phyloP scores from a whole-genome alignment of 2,888 invertebrate genomes.

The Alviniconcha strummeri region DNA sequence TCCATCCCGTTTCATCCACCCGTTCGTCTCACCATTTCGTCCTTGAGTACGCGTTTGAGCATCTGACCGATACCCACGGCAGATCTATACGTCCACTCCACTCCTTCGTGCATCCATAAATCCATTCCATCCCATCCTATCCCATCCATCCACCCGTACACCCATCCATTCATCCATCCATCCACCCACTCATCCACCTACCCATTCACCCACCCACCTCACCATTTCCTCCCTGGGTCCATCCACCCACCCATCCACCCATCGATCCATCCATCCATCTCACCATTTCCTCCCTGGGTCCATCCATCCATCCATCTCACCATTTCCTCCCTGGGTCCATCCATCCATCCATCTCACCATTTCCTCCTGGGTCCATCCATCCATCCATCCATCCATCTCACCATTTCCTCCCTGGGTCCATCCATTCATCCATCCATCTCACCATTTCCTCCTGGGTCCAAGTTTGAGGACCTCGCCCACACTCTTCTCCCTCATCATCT shows the following conservation, averaged over 20 bases:
- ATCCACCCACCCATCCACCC: neutral
- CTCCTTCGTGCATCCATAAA: neutral
- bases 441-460: slow-evolving; percentile 31
- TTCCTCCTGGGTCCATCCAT: neutral
- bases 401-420: neutral
- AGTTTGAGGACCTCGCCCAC: slow-evolving; percentile 17
- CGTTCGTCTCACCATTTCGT: slow-evolving; percentile 26
- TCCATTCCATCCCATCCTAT: neutral
- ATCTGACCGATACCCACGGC: neutral
- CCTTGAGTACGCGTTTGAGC: slow-evolving; percentile 3
- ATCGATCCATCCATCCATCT: neutral
- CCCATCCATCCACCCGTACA: neutral
- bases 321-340: slow-evolving; percentile 26
- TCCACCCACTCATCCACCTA: neutral
- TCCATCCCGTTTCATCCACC: no score
- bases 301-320: slow-evolving; percentile 1
- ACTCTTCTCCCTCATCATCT: slow-evolving; percentile 23
- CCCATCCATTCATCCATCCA: neutral
- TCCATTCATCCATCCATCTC: neutral
- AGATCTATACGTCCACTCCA: no score
- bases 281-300: slow-evolving; percentile 3
- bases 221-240: neutral
- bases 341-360: neutral
- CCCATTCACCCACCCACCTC: neutral
- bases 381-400: neutral